Base-by-base conservation (phyloP, 1,140 invertebrate genomes). In the Musca domestica region DNA sequence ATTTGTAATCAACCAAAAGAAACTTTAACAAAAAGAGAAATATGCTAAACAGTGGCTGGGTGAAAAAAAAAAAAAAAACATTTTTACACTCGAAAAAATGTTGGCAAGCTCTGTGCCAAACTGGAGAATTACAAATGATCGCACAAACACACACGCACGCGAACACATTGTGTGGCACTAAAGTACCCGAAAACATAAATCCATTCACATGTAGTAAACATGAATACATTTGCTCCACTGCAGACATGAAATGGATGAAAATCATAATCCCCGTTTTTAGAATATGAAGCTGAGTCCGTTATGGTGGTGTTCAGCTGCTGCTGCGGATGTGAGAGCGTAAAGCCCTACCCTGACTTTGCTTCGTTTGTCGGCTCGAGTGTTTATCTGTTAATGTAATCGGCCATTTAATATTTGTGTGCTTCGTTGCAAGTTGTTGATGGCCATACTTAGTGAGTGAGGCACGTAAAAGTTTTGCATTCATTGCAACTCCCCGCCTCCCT, bases 361-460 rank as follows among this genome's bases (percentile, higher is more conserved):
- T 14, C 2, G 15, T 5, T 46, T 17, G 10, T 52, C 54, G 4
- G 12, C 17, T 7, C 3, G 25, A 15, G 54, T 30, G n/a, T 61
- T 61, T 19, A 61, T 17, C 27, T 61, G 56, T 34, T 34, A 61
- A 61, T 61, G 27, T 61, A 41, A 61, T 61, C n/a, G 54, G n/a
- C 56, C 56, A 61, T 61, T 34, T 61, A 61, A 61, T 61, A 61
- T 58, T 17, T 9, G 14, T 58, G n/a, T 27, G 23, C 14, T n/a
- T 27, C 5, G 22, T 7, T 58, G 6, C n/a, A n/a, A 41, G 34
- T 41, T 41, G 34, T 41, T 41, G 34, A 41, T 41, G 34, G 34
- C 34, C 34, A 41, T 41, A 41, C 34, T 41, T 41, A 41, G 34
- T 41, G 34, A 12, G 10, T 41, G 34, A 10, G 34, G 34, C 34